Conservation (phyloP, 2,113 vertebrate genomes). For the Prunella fulvescens region DNA sequence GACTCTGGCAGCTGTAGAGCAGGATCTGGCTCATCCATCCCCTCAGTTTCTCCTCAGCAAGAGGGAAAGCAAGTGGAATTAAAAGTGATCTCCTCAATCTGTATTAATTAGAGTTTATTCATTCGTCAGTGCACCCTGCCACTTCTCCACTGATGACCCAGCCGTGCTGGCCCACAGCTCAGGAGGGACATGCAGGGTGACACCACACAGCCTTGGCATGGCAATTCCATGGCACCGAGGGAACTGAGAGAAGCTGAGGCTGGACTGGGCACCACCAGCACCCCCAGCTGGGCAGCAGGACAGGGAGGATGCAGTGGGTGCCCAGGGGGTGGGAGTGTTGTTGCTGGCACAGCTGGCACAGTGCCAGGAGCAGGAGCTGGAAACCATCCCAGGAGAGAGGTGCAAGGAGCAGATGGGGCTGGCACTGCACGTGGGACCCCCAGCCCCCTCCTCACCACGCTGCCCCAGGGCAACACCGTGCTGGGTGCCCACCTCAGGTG, state of each 20-base stretch:
- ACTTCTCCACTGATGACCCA: not conserved
- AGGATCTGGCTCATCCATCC: not conserved
- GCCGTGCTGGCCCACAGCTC: rapidly evolving
- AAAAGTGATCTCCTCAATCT: constrained; percentile 59
- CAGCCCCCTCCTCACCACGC: rapidly evolving
- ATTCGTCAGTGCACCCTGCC: constrained; percentile 3
- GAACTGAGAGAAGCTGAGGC: not conserved
- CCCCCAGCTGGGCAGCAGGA: rapidly evolving
- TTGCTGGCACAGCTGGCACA: constrained; percentile 5
- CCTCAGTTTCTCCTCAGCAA: not conserved
- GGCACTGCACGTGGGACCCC: rapidly evolving
- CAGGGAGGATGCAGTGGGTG: not conserved
- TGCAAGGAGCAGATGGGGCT: constrained; percentile 67
- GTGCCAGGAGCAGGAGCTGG: constrained; percentile 61
- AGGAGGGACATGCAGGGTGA: not conserved
- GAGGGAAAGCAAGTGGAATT: constrained; percentile 34
- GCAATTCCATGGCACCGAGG: rapidly evolving
- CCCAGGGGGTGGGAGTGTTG: not conserved
- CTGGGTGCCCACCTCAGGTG: not conserved
- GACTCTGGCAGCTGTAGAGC: not conserved
- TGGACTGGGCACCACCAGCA: rapidly evolving
- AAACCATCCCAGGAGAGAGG: constrained; percentile 58
- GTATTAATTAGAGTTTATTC: constrained; percentile 68
- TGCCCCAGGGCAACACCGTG: not conserved
- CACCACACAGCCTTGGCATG: rapidly evolving